Percentiles rank a stretch among this genome's conserved stretches.
These are phyloP conservation scores for Stylophora pistillata DNA, from an alignment of 64 coral and sea anemone genomes.

Conservation along the genomic window DNA sequence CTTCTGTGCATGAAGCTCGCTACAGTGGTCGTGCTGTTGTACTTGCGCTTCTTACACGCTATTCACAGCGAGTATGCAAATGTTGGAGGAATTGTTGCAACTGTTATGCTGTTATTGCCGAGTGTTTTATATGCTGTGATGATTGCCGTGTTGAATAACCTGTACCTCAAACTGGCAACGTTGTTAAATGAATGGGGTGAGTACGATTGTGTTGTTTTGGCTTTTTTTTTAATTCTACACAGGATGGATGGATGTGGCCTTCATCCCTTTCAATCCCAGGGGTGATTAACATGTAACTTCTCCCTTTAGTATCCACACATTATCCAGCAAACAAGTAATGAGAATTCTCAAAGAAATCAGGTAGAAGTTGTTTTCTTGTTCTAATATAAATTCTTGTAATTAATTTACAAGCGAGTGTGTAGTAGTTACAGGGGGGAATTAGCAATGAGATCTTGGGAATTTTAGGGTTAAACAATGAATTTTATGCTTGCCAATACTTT, in stretches of 20 bases:
- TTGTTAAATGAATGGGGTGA: conserved; percentile 96
- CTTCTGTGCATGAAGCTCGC: conserved; percentile 77
- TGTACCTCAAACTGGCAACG: conserved; percentile 74
- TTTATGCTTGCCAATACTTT: no score
- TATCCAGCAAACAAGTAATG: no score
- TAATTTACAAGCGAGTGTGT: no score
- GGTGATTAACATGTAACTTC: background rate
- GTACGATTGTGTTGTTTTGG: conserved; percentile 21
- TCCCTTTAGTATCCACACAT: background rate
- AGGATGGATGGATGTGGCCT: no score
- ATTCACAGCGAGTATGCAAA: conserved; percentile 75
- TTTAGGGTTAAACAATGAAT: no score
- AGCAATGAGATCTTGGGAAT: no score
- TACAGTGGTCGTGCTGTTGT: conserved; percentile 70
- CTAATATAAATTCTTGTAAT: no score
- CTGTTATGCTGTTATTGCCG: conserved; percentile 76
- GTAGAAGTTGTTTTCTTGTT: no score
- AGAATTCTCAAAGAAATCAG: background rate
- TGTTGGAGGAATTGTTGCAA: conserved; percentile 71
- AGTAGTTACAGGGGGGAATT: no score
- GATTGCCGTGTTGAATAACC: conserved; percentile 87
- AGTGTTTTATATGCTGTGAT: conserved; percentile 79
- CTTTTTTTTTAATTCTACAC: background rate
- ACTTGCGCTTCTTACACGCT: conserved; percentile 79
- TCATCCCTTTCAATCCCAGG: no score